Base-by-base conservation (phyloP, 2,113 vertebrate species). In the Clinocottus analis region DNA sequence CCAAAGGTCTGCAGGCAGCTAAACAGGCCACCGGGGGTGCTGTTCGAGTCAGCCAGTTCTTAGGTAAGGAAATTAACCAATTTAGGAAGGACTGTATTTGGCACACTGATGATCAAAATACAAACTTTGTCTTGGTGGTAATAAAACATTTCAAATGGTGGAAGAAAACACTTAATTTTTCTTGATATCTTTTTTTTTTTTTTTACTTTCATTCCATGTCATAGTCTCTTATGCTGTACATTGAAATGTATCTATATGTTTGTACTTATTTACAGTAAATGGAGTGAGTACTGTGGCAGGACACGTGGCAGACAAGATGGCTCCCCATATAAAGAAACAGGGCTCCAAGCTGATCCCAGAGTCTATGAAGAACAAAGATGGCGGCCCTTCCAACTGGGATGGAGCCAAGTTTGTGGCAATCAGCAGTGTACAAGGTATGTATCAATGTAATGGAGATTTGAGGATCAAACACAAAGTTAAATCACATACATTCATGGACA, bases 271-370 rank as follows among this genome's bases (percentile, higher is more conserved):
- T 58, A 62, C 90, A 99, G 98, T 99, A 64, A 95, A 97, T 67
- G 97, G 97, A 0, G 94, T 99, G n/a, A 97, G 97, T 78, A 92
- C 93, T 3, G 94, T 98, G 79, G 96, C 95, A 0, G 97, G 90
- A 66, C 96, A 92, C 82, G 95, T 98, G 0, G 97, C 96, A 59
- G 97, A 93, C 75, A 97, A 98, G 87, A 77, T 99, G 49, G 96
- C 95, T 21, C 98, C 97, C 3, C 97, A 98, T 0, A 94, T 99
- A 61, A 99, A 98, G 93, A 99, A 98, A 80, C 96, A 99, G 0
- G 96, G 97, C 35, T 92, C 95, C 83, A 99, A 97, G 89, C 93
- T 99, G 72, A 91, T 99, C 79, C 98, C 98, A 47, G 97, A 98
- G 72, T 96, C 97, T 31, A 77, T 99, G 82, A 99, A 96, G 82